These are phyloP conservation scores for Cylindroiulus punctatus DNA, from an alignment of 2,888 invertebrate species.

Conservation along the genomic window DNA sequence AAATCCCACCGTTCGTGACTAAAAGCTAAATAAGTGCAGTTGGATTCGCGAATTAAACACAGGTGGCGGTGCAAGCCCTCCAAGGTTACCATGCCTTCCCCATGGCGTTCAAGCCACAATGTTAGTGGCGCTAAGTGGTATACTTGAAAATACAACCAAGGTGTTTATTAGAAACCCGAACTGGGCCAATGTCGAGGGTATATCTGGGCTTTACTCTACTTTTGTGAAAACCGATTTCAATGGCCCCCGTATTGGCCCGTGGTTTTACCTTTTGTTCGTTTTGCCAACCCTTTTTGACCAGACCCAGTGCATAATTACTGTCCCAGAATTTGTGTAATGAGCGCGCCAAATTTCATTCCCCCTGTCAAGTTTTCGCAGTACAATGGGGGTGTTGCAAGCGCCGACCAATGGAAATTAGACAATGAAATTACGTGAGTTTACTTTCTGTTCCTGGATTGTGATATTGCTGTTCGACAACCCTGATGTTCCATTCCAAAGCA, in stretches of 20 bases:
- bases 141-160: constrained; percentile 9
- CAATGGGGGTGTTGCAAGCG: not conserved
- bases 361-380: not conserved
- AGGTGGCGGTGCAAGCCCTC: constrained; percentile 23
- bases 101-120: not conserved
- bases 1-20: constrained; percentile 14
- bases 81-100: not conserved
- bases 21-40: not conserved
- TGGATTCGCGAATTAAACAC: constrained; percentile 28
- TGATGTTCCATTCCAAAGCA: no score
- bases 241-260: constrained; percentile 13
- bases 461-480: no score
- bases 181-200: constrained; percentile 26
- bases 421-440: not conserved
- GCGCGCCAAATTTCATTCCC: not conserved
- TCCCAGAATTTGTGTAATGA: not conserved
- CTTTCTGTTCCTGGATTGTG: not conserved
- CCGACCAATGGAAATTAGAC: not conserved
- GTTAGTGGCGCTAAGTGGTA: not conserved
- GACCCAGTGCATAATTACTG: not conserved
- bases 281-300: not conserved
- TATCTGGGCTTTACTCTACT: constrained; percentile 2
- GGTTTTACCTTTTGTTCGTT: constrained; percentile 27
- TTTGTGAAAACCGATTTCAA: not conserved
- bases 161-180: not conserved